Evolutionary conservation across 2,113 vertebrate genomes (phyloP), one percentile per base, ranked within the genome.

Genomic region (Xiphias gladius): DNA sequence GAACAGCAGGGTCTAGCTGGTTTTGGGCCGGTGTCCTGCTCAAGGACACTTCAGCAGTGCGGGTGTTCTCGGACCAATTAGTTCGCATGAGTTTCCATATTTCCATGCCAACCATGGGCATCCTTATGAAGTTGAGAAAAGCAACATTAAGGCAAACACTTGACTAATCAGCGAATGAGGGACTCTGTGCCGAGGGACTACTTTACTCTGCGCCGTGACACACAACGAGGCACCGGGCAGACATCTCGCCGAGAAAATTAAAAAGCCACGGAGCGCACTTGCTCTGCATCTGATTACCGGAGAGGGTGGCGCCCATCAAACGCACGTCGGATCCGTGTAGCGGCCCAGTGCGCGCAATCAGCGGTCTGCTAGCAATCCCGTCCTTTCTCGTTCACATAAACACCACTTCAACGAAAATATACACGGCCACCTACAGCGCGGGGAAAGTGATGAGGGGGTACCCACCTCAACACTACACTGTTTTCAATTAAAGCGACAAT

Each of bases 351-450:
- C 77, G 95, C 92, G 93, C 94, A 94, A 94, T 92, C 95, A 90
- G 95, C 82, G 94, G 93, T 96, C 96, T 97, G 96, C 95, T 95
- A 96, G 96, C 97, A 97, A 97, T 97, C 96, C 96, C 96, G 95
- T 95, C 92, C 94, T 93, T 97, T 96, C 95, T 94, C 96, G 95
- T 94, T 93, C 96, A 97, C 96, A 96, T 98, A 98, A 98, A 98
- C 97, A 98, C 92, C 94, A 94, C 96, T 97, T 94, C 83, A 97
- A 96, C 92, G 93, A 97, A 99, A 98, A 98, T 97, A 97, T 93
- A 97, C 97, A 94, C 68, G 97, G 96, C 97, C 97, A 98, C 98
- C 97, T 97, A 98, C 96, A 88, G 92, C 94, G 97, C 91, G 93
- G 96, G 93, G 80, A 95, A 95, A 94, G 95, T 95, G 94, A 93